phyloP scores from a whole-genome alignment of 2,113 vertebrate species.

The Lophura nycthemera region DNA sequence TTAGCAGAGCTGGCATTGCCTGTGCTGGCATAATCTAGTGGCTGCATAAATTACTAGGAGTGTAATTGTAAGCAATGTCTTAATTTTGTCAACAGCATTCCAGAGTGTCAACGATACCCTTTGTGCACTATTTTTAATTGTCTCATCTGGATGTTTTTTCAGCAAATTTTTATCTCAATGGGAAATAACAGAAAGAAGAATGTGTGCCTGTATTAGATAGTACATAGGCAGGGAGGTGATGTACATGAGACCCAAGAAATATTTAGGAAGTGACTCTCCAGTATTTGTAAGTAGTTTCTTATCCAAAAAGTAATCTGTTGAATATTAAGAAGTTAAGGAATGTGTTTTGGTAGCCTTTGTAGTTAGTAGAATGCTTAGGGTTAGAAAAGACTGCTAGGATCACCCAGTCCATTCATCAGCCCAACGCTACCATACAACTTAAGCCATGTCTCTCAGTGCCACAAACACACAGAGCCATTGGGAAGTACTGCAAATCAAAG shows the following conservation, averaged over 20 bases:
- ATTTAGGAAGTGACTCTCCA: background rate
- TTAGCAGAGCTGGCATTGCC: constrained; percentile 64
- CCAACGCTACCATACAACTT: too few species aligned
- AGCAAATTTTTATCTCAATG: constrained; percentile 7
- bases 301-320: background rate
- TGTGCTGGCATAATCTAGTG: constrained; percentile 21
- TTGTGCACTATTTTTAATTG: background rate
- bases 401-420: too few species aligned
- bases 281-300: background rate
- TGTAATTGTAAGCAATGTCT: constrained; percentile 67
- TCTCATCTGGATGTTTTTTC: constrained; percentile 11
- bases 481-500: background rate
- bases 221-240: background rate
- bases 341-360: background rate
- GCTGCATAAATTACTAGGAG: constrained; percentile 55
- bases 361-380: too few species aligned
- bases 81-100: constrained; percentile 62
- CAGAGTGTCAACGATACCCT: constrained; percentile 15
- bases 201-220: background rate
- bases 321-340: background rate
- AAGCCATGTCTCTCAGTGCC: too few species aligned
- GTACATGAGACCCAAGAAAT: background rate
- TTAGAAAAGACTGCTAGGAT: too few species aligned
- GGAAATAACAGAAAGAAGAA: background rate
- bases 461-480: too few species aligned